Base-by-base conservation (phyloP, 2,797 vertebrate genomes). In the Varecia variegata region DNA sequence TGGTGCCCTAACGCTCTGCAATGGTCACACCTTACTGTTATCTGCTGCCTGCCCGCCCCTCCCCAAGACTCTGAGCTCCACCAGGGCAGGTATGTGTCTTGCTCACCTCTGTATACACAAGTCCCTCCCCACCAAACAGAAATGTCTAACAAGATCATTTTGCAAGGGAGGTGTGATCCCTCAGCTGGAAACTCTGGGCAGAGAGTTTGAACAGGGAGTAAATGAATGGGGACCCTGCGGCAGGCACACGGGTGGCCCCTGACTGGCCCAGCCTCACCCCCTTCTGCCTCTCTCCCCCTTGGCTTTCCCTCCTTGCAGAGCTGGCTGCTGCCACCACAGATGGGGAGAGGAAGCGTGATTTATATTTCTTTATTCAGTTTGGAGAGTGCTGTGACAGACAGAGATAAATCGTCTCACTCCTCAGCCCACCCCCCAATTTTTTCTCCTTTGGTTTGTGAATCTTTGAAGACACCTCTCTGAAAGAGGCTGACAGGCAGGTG, bases 361-460 rank as follows among this genome's bases (percentile, higher is more conserved):
- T 94, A 27, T 95, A 95, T 82, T 97, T 96, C 97, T 96, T 88
- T 90, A 88, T 96, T 93, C 94, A 60, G 89, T 96, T 88, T 96
- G 88, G 92, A 95, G 90, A 81, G 81, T 18, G n/a, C 88, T 71
- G 45, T 80, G 81, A 90, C 89, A 95, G 95, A 93, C 45, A 21
- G 93, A 95, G 92, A 97, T 86, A 67, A 93, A 96, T 94, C 54
- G 14, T 82, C 65, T 71, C 76, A 65, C 45, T 92, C 92, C 60
- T 82, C 47, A 50, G 17, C 40, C 65, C 40, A 67, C 62, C 67
- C 52, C 60, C 92, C 27, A 86, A 68, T 67, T 77, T 90, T 85
- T 88, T 67, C 73, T 94, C 74, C 71, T 95, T 94, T 54, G 70
- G 62, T 79, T 76, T 88, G 85, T 71, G 94, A 93, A 21, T 93